phyloP scores from a whole-genome alignment of 2,888 invertebrate species.

The Drosophila hamatofila region DNA sequence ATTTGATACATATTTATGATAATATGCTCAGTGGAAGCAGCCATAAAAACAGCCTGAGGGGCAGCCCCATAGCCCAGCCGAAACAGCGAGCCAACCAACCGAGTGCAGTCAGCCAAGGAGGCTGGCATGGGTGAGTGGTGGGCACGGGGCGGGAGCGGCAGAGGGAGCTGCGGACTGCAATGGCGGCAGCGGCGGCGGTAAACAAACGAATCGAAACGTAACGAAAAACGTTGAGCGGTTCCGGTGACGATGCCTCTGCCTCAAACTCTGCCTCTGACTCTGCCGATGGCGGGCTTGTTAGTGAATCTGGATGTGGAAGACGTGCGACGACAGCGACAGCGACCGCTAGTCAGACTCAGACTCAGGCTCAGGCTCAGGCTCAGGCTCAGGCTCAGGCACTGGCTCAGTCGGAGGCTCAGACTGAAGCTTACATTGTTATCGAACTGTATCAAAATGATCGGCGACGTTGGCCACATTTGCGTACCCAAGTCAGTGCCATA shows the following conservation, averaged over 20 bases:
- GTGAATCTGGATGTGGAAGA: conserved; percentile 44
- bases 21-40: conserved; percentile 66
- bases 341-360: conserved; percentile 58
- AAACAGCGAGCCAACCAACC: background rate
- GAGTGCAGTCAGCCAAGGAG: conserved; percentile 26
- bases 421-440: conserved; percentile 68
- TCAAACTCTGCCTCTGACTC: background rate
- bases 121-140: conserved; percentile 5
- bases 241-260: conserved; percentile 47
- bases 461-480: conserved; percentile 73
- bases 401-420: conserved; percentile 16
- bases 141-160: conserved; percentile 2
- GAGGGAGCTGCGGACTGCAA: conserved; percentile 21
- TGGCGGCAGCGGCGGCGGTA: conserved; percentile 52
- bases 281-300: conserved; percentile 62
- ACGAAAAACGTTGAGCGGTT: conserved; percentile 62
- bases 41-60: conserved; percentile 51
- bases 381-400: conserved; percentile 7
- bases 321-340: conserved; percentile 60
- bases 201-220: conserved; percentile 66
- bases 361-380: conserved; percentile 3
- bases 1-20: conserved; percentile 80
- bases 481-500: conserved; percentile 48
- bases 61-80: conserved; percentile 39
- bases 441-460: conserved; percentile 82